Evolutionary conservation across 2,797 vertebrate genomes (phyloP), one percentile per base, ranked within the genome.

Genomic region (Pteropus rufus): DNA sequence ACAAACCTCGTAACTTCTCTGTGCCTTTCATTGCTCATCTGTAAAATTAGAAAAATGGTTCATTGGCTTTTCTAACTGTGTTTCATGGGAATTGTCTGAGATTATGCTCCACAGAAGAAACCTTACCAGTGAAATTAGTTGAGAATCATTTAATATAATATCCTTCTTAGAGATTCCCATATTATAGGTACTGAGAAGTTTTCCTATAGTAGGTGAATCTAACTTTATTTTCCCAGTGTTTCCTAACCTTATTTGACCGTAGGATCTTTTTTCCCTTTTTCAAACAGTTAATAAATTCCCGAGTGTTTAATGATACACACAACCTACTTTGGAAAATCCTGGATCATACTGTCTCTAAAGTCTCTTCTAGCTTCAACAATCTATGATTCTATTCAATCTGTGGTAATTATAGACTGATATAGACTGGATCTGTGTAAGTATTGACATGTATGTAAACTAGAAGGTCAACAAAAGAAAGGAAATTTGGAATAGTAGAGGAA

Each of bases 1-100:
- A 52, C 12, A 81, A 85, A 41, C 8, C 86, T 94, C 54, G 34
- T 7, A 69, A 80, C n/a, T 39, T 96, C 93, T 89, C 69, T 76
- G 24, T 84, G 46, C 24, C 56, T 94, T 94, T 87, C 31, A 49
- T 91, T 58, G 29, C 36, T 95, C 60, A n/a, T 72, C 52, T 94
- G 52, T 81, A 76, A 90, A 76, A 69, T 79, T 82, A 62, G 60
- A 75, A 91, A 46, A n/a, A 21, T 64, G 52, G 15, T 58, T 82
- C n/a, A 49, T 24, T 34, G 29, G 26, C 67, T 89, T 76, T 85
- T 23, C 41, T 85, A 54, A 31, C 39, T 79, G 62, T 94, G 41
- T 26, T 67, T 29, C 4, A 1, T 16, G 44, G 49, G 62, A 65
- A 72, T 81, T 92, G 69, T 92, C 58, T 93, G 52, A 84, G 31